phyloP scores from a whole-genome alignment of 2,797 vertebrate species.

The Jordanella pulchra region DNA sequence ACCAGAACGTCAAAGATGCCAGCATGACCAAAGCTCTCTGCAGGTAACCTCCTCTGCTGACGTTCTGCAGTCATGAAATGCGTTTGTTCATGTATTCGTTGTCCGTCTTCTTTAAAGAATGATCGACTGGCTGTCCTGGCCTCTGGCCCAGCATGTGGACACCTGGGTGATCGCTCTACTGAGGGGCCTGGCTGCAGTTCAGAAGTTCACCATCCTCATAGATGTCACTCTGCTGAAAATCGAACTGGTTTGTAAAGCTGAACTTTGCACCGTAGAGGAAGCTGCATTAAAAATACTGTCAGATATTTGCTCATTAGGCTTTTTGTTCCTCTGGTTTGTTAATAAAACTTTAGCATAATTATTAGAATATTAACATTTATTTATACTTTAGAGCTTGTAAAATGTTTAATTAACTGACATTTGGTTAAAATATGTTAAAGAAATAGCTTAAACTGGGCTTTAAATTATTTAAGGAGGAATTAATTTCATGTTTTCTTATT shows the following conservation, averaged over 20 bases:
- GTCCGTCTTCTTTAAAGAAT: constrained; percentile 76
- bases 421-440: not conserved
- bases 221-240: constrained; percentile 98
- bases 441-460: not conserved
- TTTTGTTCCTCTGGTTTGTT: not conserved
- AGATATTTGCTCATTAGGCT: not conserved
- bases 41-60: constrained; percentile 80
- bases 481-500: not conserved
- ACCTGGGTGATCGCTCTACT: constrained; percentile 96
- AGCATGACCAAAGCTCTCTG: constrained; percentile 97
- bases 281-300: not conserved
- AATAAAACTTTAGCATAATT: not conserved
- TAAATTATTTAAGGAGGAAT: not conserved
- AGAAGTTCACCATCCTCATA: constrained; percentile 99
- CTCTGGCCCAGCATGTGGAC: constrained; percentile 95
- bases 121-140: constrained; percentile 99
- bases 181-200: constrained; percentile 94
- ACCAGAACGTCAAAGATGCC: constrained; percentile 96
- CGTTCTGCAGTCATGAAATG: not conserved
- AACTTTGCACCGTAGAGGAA: not conserved
- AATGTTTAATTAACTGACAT: not conserved
- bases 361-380: not conserved
- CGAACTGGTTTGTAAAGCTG: constrained; percentile 86
- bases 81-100: no score
- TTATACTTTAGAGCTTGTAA: not conserved